Evolutionary conservation across 2,113 vertebrate genomes (phyloP).

Genomic region (Ictalurus furcatus): DNA sequence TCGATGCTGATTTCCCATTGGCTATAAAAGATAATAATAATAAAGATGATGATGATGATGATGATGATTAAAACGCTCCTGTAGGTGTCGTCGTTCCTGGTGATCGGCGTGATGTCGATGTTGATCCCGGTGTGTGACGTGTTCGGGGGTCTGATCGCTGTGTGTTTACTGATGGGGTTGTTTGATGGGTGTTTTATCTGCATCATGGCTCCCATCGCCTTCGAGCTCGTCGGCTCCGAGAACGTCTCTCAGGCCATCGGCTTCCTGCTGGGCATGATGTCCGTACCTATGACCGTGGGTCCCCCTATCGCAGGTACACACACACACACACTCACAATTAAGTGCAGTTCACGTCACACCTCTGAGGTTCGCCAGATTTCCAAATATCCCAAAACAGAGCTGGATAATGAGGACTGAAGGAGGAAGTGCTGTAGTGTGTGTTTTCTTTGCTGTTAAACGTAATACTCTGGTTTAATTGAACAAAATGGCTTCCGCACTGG

Average conservation of each 20-base stretch:
- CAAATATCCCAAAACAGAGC: no score
- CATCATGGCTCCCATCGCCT: constrained; percentile 98
- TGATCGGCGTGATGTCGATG: constrained; percentile 96
- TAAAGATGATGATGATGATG: neutral
- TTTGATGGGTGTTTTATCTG: constrained; percentile 98
- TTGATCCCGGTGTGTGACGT: constrained; percentile 88
- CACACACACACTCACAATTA: neutral
- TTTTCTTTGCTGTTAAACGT: no score
- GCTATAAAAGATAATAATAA: no score
- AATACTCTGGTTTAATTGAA: neutral
- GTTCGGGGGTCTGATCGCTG: constrained; percentile 87
- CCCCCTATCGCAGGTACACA: constrained; percentile 92
- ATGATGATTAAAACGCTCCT: neutral
- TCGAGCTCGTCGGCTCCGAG: constrained; percentile 87
- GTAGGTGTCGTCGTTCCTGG: constrained; percentile 88
- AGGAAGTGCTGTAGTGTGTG: neutral
- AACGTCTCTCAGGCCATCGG: constrained; percentile 95
- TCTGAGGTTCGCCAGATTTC: no score
- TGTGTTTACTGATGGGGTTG: constrained; percentile 94
- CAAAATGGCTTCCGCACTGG: neutral
- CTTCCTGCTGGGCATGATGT: constrained; percentile 94
- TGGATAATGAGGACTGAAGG: no score
- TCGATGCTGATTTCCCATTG: neutral
- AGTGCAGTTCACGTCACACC: no score
- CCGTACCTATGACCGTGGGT: constrained; percentile 91